Evolutionary conservation across 2,797 vertebrate species (phyloP).

Genomic region (Pterois miles): DNA sequence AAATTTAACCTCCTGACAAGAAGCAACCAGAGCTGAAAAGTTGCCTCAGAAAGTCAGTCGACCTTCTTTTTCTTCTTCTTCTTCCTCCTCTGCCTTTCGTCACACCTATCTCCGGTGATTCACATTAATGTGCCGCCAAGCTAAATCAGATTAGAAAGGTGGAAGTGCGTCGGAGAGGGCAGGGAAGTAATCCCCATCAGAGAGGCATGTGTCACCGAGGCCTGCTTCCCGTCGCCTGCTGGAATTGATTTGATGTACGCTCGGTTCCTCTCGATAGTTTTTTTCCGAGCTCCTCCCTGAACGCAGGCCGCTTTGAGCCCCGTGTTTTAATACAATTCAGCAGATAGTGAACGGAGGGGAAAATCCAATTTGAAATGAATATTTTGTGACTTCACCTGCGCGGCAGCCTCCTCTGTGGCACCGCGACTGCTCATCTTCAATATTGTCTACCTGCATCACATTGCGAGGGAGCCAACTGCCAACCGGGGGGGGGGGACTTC

Average conservation of each 20-base stretch:
- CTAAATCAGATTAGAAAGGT: conserved; percentile 66
- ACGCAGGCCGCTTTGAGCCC: conserved; percentile 45
- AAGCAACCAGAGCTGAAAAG: conserved; percentile 27
- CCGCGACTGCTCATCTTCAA: conserved; percentile 52
- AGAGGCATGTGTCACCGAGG: conserved; percentile 60
- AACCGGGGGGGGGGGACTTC: conserved; percentile 66
- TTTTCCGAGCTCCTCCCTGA: conserved; percentile 37
- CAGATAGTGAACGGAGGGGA: conserved; percentile 60
- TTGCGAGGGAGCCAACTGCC: conserved; percentile 55
- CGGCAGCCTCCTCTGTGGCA: conserved; percentile 45
- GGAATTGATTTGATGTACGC: conserved; percentile 71
- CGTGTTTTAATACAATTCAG: conserved; percentile 68
- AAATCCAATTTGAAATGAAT: conserved; percentile 78
- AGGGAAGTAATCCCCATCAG: conserved; percentile 59
- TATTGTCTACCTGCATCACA: conserved; percentile 66
- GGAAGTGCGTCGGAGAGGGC: conserved; percentile 52
- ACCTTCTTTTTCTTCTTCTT: conserved; percentile 34
- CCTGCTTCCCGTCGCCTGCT: conserved; percentile 44
- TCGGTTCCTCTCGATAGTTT: conserved; percentile 55
- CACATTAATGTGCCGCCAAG: conserved; percentile 36
- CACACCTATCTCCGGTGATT: conserved; percentile 56
- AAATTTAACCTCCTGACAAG: neutral
- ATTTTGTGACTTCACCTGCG: conserved; percentile 65
- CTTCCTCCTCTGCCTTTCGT: conserved; percentile 40
- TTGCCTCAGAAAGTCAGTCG: conserved; percentile 35